Percentiles rank a stretch among this genome's conserved stretches.
These are phyloP conservation scores for Pogonocherus hispidulus DNA, from an alignment of 2,888 invertebrate genomes.

Conservation along the genomic window DNA sequence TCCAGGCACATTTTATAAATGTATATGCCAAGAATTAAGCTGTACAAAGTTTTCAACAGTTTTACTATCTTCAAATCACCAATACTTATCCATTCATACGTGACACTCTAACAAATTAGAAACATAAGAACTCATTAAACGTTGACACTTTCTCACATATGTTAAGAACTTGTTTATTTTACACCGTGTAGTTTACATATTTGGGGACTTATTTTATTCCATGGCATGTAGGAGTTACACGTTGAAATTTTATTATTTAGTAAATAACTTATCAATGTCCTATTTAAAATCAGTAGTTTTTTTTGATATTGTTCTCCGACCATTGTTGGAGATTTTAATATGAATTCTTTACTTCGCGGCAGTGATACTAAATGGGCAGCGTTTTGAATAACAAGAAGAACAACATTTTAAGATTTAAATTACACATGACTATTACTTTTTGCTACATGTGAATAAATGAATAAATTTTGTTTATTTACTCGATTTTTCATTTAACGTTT, in stretches of 20 bases:
- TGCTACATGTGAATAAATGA: too few species aligned
- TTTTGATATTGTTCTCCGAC: background rate
- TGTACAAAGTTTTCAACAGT: constrained; percentile 17
- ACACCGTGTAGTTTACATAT: constrained; percentile 12
- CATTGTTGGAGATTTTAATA: background rate
- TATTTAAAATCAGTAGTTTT: background rate
- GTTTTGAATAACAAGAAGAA: too few species aligned
- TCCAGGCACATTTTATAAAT: constrained; percentile 2
- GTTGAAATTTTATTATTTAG: background rate
- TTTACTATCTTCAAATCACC: constrained; percentile 1
- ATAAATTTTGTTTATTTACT: too few species aligned
- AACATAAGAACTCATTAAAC: constrained; percentile 32
- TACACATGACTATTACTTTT: too few species aligned
- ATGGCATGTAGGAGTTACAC: constrained; percentile 7
- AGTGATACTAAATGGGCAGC: too few species aligned
- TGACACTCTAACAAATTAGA: constrained; percentile 34
- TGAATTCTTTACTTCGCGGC: background rate
- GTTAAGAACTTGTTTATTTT: constrained; percentile 25
- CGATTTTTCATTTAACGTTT: too few species aligned
- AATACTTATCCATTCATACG: constrained; percentile 24
- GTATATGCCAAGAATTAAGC: constrained; percentile 17
- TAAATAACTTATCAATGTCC: background rate
- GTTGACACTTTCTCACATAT: constrained; percentile 23
- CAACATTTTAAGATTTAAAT: too few species aligned
- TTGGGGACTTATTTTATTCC: constrained; percentile 7